Evolutionary conservation across 2,888 invertebrate genomes (phyloP).

Genomic region (Sylvicola fuscatus): DNA sequence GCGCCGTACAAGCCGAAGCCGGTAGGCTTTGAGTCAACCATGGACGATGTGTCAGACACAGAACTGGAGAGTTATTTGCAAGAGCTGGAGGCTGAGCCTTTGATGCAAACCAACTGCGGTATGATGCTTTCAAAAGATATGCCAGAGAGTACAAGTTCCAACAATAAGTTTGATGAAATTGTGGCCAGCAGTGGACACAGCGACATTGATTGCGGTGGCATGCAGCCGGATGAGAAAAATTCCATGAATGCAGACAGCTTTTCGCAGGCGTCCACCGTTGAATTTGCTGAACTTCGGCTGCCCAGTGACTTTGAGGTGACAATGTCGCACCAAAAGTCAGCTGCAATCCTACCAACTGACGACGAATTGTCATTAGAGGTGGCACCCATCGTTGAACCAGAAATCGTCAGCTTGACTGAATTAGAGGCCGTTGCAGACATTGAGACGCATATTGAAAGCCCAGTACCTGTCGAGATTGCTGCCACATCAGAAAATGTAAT

Average conservation of each 20-base stretch:
- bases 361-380: conserved; percentile 4
- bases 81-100: conserved; percentile 16
- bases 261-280: conserved; percentile 25
- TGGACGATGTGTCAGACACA: conserved; percentile 26
- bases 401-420: background rate
- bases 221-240: conserved; percentile 1
- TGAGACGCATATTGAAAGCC: no score
- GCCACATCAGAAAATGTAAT: no score
- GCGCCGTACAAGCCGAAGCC: conserved; percentile 6
- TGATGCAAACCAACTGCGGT: conserved; percentile 1
- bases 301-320: conserved; percentile 4
- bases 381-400: conserved; percentile 3
- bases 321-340: no score
- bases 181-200: no score
- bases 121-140: no score
- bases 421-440: no score
- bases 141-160: no score
- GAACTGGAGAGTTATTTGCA: conserved; percentile 25
- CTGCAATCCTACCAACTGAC: background rate
- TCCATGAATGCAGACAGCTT: conserved; percentile 19
- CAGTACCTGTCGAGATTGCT: no score
- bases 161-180: no score
- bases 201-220: conserved; percentile 1
- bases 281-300: conserved; percentile 16
- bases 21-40: conserved; percentile 22